Evolutionary conservation across 2,797 vertebrate species (phyloP).

Genomic region (Coilia nasus): DNA sequence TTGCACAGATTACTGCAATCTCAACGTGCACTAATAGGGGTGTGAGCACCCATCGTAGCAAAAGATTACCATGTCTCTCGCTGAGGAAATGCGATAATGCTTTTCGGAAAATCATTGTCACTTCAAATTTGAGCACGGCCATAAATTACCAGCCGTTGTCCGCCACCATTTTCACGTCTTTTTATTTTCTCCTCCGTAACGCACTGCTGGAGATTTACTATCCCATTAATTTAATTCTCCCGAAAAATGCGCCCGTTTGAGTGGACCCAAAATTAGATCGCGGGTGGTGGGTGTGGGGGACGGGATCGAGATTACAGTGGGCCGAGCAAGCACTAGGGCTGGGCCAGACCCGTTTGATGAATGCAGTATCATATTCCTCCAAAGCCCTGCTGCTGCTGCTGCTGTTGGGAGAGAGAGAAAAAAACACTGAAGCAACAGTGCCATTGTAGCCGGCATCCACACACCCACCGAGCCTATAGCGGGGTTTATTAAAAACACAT

Average conservation of each 20-base stretch:
- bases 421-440: neutral
- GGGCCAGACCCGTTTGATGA: neutral
- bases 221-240: neutral
- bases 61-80: constrained; percentile 3
- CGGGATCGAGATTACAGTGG: neutral
- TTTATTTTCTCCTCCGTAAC: neutral
- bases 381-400: neutral
- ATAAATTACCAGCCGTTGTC: constrained; percentile 11
- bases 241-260: constrained; percentile 8
- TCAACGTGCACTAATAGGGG: neutral
- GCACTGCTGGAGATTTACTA: constrained; percentile 12
- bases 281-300: neutral
- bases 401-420: no score
- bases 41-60: neutral
- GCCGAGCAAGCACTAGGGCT: neutral
- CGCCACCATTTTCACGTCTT: neutral
- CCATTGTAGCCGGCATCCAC: constrained; percentile 7
- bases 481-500: constrained; percentile 50
- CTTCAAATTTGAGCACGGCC: neutral
- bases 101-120: constrained; percentile 8
- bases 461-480: neutral
- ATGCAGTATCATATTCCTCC: constrained; percentile 19
- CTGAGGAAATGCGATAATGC: constrained; percentile 9
- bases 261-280: neutral
- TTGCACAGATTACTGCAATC: neutral